phyloP scores from a whole-genome alignment of 64 coral and sea anemone species.

The Porites australiensis region DNA sequence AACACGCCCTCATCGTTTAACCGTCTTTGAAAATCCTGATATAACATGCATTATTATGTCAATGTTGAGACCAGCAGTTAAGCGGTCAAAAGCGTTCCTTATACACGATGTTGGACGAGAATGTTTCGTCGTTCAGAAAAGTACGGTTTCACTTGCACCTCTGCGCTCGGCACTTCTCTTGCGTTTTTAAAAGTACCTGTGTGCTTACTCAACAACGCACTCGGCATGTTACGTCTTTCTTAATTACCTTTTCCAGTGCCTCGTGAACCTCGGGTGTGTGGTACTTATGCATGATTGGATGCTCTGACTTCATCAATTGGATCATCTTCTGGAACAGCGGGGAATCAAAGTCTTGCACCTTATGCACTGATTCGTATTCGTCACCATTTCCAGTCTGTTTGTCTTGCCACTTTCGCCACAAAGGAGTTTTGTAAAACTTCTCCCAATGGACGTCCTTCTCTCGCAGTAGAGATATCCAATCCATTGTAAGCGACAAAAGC shows the following conservation, averaged over 20 bases:
- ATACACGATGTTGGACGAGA: too few relatives aligned
- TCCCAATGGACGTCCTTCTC: not conserved
- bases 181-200: too few relatives aligned
- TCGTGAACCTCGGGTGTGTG: not conserved
- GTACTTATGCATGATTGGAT: not conserved
- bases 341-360: not conserved
- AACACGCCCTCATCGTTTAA: too few relatives aligned
- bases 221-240: too few relatives aligned
- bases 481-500: constrained; percentile 4
- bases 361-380: not conserved
- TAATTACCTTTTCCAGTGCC: not conserved
- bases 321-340: not conserved
- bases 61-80: too few relatives aligned
- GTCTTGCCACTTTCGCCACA: constrained; percentile 13
- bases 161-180: too few relatives aligned
- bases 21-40: too few relatives aligned
- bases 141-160: too few relatives aligned
- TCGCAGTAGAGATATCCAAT: not conserved
- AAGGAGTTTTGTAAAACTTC: not conserved
- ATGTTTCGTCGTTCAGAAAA: too few relatives aligned
- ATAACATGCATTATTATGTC: too few relatives aligned
- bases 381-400: not conserved
- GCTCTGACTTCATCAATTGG: not conserved
- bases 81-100: too few relatives aligned
- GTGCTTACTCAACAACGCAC: too few relatives aligned